These are phyloP conservation scores for Smittia aterrima DNA, from an alignment of 2,888 invertebrate species.

Conservation along the genomic window DNA sequence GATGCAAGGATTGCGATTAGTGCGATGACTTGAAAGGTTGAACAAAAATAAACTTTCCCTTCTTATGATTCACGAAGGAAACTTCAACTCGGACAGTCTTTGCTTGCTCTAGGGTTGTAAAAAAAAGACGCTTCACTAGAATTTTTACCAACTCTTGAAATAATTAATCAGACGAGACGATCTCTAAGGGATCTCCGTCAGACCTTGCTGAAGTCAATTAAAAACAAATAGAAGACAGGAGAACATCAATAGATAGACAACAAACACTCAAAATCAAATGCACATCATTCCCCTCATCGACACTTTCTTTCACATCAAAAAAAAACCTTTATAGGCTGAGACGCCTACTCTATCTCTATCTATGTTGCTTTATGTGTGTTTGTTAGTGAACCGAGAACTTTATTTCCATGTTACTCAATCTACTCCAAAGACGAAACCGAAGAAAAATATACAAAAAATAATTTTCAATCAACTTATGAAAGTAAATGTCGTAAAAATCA, in stretches of 20 bases:
- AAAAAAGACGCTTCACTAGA: neutral
- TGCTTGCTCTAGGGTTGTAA: neutral
- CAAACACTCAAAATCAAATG: no score
- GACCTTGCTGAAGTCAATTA: slow-evolving; percentile 7
- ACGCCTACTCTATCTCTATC: neutral
- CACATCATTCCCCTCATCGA: no score
- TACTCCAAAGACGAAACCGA: neutral
- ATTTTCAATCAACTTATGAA: neutral
- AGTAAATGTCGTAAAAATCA: no score
- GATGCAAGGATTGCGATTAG: neutral
- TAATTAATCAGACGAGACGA: no score
- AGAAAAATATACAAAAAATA: neutral
- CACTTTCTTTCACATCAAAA: no score
- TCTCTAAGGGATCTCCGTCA: neutral
- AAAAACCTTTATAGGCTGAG: no score
- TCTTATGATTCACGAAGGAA: no score
- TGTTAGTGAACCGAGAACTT: neutral
- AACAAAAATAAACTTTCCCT: neutral
- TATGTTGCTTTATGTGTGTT: slow-evolving; percentile 1
- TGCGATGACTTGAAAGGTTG: neutral
- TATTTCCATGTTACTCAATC: neutral
- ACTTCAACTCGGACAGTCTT: no score
- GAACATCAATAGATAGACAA: no score
- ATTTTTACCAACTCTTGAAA: slow-evolving; percentile 8
- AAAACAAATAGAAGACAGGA: neutral